Conservation (phyloP, 2,797 vertebrate species). For the Orientallactaga sibirica region DNA sequence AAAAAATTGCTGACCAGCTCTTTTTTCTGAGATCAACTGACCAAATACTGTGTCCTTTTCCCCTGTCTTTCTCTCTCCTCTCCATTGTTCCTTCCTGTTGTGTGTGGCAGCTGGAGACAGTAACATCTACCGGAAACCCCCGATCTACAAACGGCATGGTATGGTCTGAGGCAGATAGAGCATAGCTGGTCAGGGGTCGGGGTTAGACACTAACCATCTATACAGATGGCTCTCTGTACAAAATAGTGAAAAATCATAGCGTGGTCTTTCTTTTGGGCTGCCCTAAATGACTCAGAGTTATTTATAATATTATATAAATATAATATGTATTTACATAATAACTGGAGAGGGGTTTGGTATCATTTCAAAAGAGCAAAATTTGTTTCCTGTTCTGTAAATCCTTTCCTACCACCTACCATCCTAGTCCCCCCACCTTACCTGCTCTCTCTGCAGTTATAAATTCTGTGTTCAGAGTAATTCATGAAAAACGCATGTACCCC, state of each 20-base stretch:
- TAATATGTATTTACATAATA: too few species aligned
- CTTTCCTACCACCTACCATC: background rate
- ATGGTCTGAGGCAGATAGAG: conserved; percentile 83
- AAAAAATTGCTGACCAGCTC: conserved; percentile 7
- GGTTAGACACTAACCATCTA: background rate
- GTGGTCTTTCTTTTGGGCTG: background rate
- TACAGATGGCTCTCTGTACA: background rate
- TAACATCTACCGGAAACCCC: conserved; percentile 99
- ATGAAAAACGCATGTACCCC: background rate
- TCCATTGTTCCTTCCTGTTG: conserved; percentile 82
- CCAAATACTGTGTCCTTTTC: conserved; percentile 72
- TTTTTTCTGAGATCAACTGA: conserved; percentile 78
- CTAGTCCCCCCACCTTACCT: background rate
- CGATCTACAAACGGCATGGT: conserved; percentile 99
- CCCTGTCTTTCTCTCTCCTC: conserved; percentile 57
- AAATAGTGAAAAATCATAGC: background rate
- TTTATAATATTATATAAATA: too few species aligned
- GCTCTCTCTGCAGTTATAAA: background rate
- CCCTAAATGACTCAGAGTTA: background rate
- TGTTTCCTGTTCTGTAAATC: background rate
- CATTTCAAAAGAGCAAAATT: conserved; percentile 38
- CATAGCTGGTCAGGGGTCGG: conserved; percentile 5
- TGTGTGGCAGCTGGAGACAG: conserved; percentile 95
- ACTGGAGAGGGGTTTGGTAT: background rate
- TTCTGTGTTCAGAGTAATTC: background rate